A percentile compares a stretch with the other conserved stretches of the same genome.
Evolutionary conservation across 2,113 vertebrate species (phyloP).

Genomic region (Lichenostomus cassidix): DNA sequence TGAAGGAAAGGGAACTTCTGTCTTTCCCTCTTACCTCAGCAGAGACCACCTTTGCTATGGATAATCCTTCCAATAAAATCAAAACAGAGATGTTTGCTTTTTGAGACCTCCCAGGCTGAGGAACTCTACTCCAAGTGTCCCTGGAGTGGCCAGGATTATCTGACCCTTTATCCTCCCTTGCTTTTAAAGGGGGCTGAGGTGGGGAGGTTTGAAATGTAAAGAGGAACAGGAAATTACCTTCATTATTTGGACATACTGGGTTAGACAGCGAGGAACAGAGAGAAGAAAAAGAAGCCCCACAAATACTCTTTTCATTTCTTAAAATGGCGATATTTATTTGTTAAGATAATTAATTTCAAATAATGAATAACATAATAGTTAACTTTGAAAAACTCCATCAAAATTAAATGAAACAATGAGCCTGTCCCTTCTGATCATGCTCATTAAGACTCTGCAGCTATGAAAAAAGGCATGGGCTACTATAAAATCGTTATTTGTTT

Average conservation of each 20-base stretch:
- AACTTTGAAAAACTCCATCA: conserved; percentile 22
- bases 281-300: conserved; percentile 19
- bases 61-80: neutral
- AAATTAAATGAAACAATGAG: conserved; percentile 37
- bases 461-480: conserved; percentile 32
- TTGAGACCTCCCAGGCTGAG: neutral
- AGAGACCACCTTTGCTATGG: neutral
- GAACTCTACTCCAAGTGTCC: neutral
- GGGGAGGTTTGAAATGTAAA: neutral
- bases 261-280: neutral
- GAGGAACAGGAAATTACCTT: neutral
- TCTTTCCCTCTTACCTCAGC: neutral
- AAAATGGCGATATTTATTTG: conserved; percentile 63
- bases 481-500: conserved; percentile 48
- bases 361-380: conserved; percentile 40
- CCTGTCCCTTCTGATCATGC: conserved; percentile 4
- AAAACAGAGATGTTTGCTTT: neutral
- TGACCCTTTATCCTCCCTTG: neutral
- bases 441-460: conserved; percentile 30
- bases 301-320: conserved; percentile 24
- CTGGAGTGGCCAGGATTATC: neutral
- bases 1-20: neutral
- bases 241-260: neutral
- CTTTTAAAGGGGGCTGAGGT: neutral
- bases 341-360: conserved; percentile 37